Percentiles rank a stretch among this genome's conserved stretches.
phyloP scores from a whole-genome alignment of 30 jellyfish, hydroid and myxozoan species.

The Aurelia sp. region DNA sequence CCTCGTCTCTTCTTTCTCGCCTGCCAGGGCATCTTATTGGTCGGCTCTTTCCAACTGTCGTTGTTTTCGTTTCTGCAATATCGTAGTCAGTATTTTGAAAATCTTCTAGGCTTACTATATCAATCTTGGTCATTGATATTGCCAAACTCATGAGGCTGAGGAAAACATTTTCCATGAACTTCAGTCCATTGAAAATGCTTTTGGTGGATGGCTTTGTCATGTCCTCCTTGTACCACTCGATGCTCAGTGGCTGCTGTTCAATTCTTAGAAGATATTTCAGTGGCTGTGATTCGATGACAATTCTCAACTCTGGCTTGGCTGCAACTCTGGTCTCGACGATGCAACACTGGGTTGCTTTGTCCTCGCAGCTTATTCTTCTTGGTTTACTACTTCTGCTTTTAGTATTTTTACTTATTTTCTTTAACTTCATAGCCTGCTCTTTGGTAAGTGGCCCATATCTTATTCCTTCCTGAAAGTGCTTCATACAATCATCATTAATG shows the following conservation, averaged over 20 bases:
- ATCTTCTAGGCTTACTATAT: constrained; percentile 4
- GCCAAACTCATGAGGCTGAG: constrained; percentile 27
- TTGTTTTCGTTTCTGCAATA: background rate
- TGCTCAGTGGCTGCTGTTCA: constrained; percentile 32
- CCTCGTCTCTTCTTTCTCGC: background rate
- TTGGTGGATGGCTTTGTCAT: background rate
- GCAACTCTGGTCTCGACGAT: background rate
- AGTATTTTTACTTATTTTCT: background rate
- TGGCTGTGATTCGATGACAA: constrained; percentile 5
- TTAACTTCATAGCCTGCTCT: background rate
- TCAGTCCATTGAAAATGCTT: constrained; percentile 16
- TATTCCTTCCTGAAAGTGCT: no score
- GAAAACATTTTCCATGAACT: constrained; percentile 33
- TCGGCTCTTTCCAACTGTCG: background rate
- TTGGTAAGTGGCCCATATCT: no score
- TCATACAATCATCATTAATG: no score
- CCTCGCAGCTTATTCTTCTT: background rate
- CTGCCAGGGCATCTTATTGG: background rate
- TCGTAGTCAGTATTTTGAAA: background rate
- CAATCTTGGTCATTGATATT: constrained; percentile 20
- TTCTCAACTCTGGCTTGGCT: background rate
- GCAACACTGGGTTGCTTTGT: background rate
- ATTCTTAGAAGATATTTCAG: constrained; percentile 40
- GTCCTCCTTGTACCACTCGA: constrained; percentile 15
- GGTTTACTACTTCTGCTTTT: background rate